Evolutionary conservation across 30 jellyfish, hydroid and myxozoan species (phyloP), one percentile per base, ranked within the genome.

Genomic region (Turritopsis dohrnii): DNA sequence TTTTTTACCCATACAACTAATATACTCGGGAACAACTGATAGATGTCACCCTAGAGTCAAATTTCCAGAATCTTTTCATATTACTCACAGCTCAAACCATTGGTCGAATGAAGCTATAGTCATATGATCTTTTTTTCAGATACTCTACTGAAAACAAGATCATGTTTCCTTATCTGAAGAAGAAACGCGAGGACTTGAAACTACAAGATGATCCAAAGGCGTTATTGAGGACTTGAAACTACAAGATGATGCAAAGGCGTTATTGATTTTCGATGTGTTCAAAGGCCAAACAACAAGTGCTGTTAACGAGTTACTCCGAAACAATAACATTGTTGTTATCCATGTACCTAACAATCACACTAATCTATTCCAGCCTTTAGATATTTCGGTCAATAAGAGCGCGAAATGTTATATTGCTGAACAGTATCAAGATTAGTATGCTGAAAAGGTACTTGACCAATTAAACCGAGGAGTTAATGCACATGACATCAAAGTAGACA

Each of bases 61-160:
- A 28, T 85, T 85, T 29, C 92, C 89, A 21, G 89, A 75, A 52
- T 75, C 89, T 21, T 85, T 85, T 31, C 72, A 54, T 82, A 76
- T 75, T n/a, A n/a, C 92, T 23, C 92, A 85, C 88, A 75, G 83
- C 29, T 52, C 88, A 85, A 85, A 85, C 65, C 92, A 85, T 52
- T 85, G 92, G 88, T 75, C 89, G 22, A 75, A 54, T 28, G 92
- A 75, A 74, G 83, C 88, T 1, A 76, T 76, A 25, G 92, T 76
- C 8, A 85, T 75, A 25, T 87, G 65, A 65, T 85, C 75, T 76
- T 82, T 76, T n/a, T n/a, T n/a, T n/a, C n/a, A n/a, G n/a, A n/a
- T n/a, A n/a, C n/a, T n/a, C n/a, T n/a, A n/a, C n/a, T n/a, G n/a
- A n/a, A 65, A 75, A 85, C 65, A 76, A 85, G 30, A 65, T 85